A percentile compares a stretch with the other conserved stretches of the same genome.
phyloP scores from a whole-genome alignment of 2,888 invertebrate genomes.

The Limulus polyphemus region DNA sequence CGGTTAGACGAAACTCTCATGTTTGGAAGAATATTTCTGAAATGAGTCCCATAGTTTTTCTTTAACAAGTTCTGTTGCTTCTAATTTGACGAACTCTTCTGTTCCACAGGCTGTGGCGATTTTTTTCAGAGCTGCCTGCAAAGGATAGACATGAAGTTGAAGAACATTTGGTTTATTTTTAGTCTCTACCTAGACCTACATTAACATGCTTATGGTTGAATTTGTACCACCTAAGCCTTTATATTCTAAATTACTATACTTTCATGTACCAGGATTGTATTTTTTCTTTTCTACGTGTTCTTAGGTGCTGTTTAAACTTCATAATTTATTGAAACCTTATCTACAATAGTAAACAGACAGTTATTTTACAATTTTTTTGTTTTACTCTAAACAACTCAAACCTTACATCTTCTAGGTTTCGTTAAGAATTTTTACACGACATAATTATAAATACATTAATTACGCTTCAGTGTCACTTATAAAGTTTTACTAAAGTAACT shows the following conservation, averaged over 20 bases:
- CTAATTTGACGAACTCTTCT: constrained; percentile 43
- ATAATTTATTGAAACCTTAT: not conserved
- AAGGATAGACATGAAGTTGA: constrained; percentile 23
- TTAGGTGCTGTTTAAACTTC: not conserved
- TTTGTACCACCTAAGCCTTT: too few species aligned
- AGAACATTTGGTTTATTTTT: not conserved
- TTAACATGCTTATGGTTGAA: too few species aligned
- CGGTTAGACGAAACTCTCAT: constrained; percentile 59
- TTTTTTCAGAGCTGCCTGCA: constrained; percentile 52
- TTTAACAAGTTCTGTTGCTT: constrained; percentile 58
- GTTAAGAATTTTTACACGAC: too few species aligned
- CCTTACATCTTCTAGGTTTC: too few species aligned
- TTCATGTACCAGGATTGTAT: too few species aligned
- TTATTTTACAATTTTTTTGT: constrained; percentile 30
- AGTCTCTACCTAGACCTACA: too few species aligned
- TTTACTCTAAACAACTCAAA: not conserved
- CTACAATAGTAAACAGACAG: constrained; percentile 5
- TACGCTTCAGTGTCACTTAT: too few species aligned
- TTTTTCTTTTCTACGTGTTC: too few species aligned
- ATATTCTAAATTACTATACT: too few species aligned
- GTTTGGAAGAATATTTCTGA: constrained; percentile 60
- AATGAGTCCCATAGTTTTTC: constrained; percentile 65
- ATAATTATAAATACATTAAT: too few species aligned
- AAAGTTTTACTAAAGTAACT: too few species aligned
- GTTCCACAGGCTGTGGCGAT: constrained; percentile 43